Base-by-base conservation (phyloP, 1,140 invertebrate species). In the Dysdera silvatica region DNA sequence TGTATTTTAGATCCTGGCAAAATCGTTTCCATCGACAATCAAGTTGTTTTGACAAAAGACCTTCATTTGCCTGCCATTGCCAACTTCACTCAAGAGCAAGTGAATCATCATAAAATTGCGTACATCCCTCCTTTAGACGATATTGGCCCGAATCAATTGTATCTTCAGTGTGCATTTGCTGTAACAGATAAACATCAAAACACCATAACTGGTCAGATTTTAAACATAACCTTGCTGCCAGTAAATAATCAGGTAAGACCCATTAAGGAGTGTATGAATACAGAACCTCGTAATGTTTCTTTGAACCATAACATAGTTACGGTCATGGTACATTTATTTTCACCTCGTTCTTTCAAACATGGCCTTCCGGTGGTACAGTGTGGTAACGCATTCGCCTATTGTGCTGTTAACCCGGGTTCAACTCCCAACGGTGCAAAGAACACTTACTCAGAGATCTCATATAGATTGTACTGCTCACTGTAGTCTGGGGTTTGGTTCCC, bases 231-330 rank as follows among this genome's bases (percentile, higher is more conserved):
- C 6, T 48, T 65, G 32, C 18, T 65, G 16, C 63, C 63, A 26
- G 63, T 65, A 26, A 65, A 65, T 33, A 65, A 65, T 29, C 49
- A 65, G 57, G 63, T 65, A 54, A 31, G 3, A n/a, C n/a, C n/a
- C n/a, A n/a, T n/a, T n/a, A n/a, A n/a, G n/a, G n/a, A n/a, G n/a
- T n/a, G n/a, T n/a, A n/a, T n/a, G n/a, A n/a, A n/a, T n/a, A n/a
- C n/a, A n/a, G n/a, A n/a, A n/a, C n/a, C n/a, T n/a, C n/a, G n/a
- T n/a, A n/a, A n/a, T n/a, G n/a, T n/a, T n/a, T n/a, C n/a, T n/a
- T n/a, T n/a, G n/a, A n/a, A n/a, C n/a, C n/a, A n/a, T n/a, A n/a
- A n/a, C n/a, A n/a, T n/a, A n/a, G n/a, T n/a, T n/a, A n/a, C n/a
- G n/a, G n/a, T n/a, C n/a, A n/a, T n/a, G n/a, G n/a, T n/a, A n/a